These are phyloP conservation scores for Hormaphis cornu DNA, from an alignment of 1,140 invertebrate species.

Conservation along the genomic window DNA sequence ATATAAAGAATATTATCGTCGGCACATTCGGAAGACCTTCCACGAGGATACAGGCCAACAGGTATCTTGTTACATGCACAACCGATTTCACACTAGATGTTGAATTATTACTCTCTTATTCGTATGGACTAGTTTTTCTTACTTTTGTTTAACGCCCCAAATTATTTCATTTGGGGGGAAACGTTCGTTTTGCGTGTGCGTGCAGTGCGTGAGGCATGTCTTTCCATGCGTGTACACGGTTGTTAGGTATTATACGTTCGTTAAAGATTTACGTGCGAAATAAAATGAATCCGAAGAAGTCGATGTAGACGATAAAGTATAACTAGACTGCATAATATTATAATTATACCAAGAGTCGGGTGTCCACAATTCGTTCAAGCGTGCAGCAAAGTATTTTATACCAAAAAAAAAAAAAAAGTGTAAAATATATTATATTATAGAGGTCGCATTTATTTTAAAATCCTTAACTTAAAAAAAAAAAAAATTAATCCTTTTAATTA, in stretches of 20 bases:
- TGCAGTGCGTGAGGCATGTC: neutral
- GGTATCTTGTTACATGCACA: conserved; percentile 27
- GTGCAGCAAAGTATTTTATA: no score
- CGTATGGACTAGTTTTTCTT: conserved; percentile 29
- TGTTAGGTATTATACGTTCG: neutral
- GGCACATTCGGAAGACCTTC: conserved; percentile 5
- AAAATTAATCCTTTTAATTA: no score
- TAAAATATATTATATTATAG: no score
- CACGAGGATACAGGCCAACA: conserved; percentile 12
- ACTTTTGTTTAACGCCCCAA: conserved; percentile 12
- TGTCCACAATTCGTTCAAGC: no score
- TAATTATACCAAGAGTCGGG: no score
- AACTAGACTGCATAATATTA: no score
- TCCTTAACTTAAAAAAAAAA: no score
- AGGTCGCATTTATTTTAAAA: no score
- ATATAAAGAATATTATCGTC: conserved; percentile 1
- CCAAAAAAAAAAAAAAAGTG: no score
- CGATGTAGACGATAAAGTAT: no score
- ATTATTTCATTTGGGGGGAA: conserved; percentile 28
- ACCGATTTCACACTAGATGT: conserved; percentile 20
- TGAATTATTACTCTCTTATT: conserved; percentile 22
- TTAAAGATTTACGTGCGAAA: no score
- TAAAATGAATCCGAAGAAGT: no score
- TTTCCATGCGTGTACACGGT: neutral
- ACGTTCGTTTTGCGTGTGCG: neutral